Conservation (phyloP, 2,113 vertebrate genomes). For the Canis aureus region DNA sequence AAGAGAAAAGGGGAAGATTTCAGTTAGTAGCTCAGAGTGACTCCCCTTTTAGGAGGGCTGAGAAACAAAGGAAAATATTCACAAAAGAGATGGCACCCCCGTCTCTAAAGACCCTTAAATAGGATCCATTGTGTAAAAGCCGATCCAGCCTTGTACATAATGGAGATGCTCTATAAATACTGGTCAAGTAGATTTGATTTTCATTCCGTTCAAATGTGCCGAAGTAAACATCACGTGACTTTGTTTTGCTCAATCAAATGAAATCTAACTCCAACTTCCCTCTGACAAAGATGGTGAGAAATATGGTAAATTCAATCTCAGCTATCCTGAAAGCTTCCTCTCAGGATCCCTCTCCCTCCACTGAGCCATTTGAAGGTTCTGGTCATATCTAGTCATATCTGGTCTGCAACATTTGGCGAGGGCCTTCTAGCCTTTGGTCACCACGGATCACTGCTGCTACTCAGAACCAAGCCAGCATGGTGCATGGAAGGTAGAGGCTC, state of each 20-base stretch:
- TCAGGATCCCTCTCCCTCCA: not conserved
- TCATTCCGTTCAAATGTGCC: not conserved
- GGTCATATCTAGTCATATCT: no score
- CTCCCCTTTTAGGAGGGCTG: not conserved
- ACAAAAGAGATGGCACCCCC: not conserved
- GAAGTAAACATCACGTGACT: not conserved
- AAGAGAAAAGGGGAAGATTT: not conserved
- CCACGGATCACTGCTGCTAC: not conserved
- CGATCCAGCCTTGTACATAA: no score
- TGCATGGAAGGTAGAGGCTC: not conserved
- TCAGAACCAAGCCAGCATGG: not conserved
- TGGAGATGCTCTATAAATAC: not conserved
- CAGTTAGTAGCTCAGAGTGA: not conserved
- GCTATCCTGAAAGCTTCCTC: not conserved
- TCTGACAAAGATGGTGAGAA: not conserved
- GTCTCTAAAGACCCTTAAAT: not conserved
- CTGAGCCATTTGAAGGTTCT: not conserved
- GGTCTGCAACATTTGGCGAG: not conserved
- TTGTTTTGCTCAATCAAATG: not conserved
- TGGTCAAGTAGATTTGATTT: not conserved
- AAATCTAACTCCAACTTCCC: not conserved
- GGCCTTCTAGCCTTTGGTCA: not conserved
- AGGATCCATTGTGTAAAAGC: not conserved
- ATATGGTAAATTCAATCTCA: not conserved
- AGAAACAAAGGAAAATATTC: not conserved